A percentile compares a stretch with the other conserved stretches of the same genome.
These are phyloP conservation scores for Xestoiulus laeticollis DNA, from an alignment of 2,888 invertebrate species.

Conservation along the genomic window DNA sequence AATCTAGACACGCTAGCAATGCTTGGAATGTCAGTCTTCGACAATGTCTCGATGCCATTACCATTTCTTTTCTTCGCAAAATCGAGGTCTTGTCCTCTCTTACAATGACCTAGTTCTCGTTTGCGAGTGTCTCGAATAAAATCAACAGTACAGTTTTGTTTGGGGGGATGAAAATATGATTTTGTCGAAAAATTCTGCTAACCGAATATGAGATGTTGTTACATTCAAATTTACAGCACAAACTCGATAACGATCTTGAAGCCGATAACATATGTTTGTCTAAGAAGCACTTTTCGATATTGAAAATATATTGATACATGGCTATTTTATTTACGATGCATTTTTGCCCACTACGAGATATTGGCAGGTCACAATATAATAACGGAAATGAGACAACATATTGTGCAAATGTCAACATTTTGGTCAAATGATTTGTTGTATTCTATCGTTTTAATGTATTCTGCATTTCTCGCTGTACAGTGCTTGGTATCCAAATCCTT, in stretches of 20 bases:
- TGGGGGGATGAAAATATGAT: neutral
- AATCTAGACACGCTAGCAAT: neutral
- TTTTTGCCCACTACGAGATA: neutral
- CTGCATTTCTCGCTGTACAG: neutral
- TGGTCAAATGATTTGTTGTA: neutral
- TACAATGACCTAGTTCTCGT: slow-evolving; percentile 12
- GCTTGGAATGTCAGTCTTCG: neutral
- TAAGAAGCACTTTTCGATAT: neutral
- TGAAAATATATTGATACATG: neutral
- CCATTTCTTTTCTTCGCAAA: neutral
- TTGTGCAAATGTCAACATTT: too few relatives aligned
- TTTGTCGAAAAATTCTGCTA: neutral
- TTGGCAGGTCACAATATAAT: too few relatives aligned
- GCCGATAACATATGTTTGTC: neutral
- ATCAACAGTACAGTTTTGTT: neutral
- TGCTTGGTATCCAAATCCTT: neutral
- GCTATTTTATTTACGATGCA: neutral
- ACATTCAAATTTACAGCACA: neutral
- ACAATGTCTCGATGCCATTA: neutral
- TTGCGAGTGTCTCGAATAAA: neutral
- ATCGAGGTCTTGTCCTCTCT: neutral
- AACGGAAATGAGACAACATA: too few relatives aligned
- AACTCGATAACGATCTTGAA: neutral
- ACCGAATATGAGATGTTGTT: neutral
- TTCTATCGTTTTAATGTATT: neutral